These are phyloP conservation scores for Lethrus apterus DNA, from an alignment of 1,140 invertebrate species.

Conservation along the genomic window DNA sequence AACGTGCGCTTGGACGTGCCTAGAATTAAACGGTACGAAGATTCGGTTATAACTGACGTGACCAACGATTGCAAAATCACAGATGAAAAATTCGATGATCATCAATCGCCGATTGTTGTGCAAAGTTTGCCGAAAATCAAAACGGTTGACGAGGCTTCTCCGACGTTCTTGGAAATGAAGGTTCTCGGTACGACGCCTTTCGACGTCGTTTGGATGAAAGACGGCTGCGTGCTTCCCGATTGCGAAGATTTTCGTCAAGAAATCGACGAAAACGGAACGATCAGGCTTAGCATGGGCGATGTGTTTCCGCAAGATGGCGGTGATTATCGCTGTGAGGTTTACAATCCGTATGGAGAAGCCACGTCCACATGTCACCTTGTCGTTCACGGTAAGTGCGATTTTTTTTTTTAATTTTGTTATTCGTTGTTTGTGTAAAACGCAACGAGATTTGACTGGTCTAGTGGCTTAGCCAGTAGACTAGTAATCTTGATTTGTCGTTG, in stretches of 20 bases:
- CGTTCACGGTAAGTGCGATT: constrained; percentile 44
- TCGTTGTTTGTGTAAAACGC: too few species aligned
- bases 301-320: constrained; percentile 61
- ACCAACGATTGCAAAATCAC: constrained; percentile 43
- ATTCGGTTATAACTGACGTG: constrained; percentile 39
- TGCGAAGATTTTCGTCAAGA: constrained; percentile 57
- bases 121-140: constrained; percentile 24
- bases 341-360: constrained; percentile 51
- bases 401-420: too few species aligned
- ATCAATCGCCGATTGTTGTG: constrained; percentile 26
- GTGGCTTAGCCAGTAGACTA: too few species aligned
- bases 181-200: constrained; percentile 51
- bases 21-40: constrained; percentile 54
- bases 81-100: constrained; percentile 45
- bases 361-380: constrained; percentile 46
- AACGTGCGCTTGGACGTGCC: too few species aligned
- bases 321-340: constrained; percentile 61
- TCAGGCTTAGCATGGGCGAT: constrained; percentile 57
- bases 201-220: constrained; percentile 62
- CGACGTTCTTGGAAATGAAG: constrained; percentile 21
- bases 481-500: too few species aligned
- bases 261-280: constrained; percentile 51
- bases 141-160: constrained; percentile 17
- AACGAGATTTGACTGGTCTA: too few species aligned
- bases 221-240: constrained; percentile 59